These are phyloP conservation scores for Caenorhabditis sp. DNA, from an alignment of 2,888 invertebrate genomes.

Conservation along the genomic window DNA sequence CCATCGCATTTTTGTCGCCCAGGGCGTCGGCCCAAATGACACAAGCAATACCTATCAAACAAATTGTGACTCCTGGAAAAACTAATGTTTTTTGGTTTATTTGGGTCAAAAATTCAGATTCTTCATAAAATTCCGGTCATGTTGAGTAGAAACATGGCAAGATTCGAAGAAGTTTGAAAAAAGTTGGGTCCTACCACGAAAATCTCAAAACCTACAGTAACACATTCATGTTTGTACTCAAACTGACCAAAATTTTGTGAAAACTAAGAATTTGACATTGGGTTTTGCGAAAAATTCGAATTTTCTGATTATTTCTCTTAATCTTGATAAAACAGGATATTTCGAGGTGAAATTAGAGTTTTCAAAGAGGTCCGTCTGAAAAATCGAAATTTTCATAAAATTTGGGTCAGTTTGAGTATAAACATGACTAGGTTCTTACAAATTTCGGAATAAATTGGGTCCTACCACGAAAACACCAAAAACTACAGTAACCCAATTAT, in stretches of 20 bases:
- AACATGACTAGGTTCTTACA: not conserved
- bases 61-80: constrained; percentile 79
- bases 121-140: not conserved
- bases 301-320: too few relatives aligned
- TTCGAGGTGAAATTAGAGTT: too few relatives aligned
- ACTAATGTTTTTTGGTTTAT: too few relatives aligned
- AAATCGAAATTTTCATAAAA: not conserved
- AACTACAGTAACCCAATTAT: not conserved
- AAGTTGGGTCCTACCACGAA: too few relatives aligned
- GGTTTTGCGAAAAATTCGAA: not conserved
- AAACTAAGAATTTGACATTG: not conserved
- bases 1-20: constrained; percentile 65
- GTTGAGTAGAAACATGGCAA: not conserved
- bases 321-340: too few relatives aligned
- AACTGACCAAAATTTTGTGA: not conserved
- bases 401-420: not conserved
- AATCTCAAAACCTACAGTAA: not conserved
- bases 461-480: not conserved
- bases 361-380: too few relatives aligned
- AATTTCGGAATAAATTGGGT: not conserved
- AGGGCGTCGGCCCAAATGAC: constrained; percentile 85
- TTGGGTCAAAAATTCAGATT: too few relatives aligned
- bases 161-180: not conserved
- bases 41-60: constrained; percentile 83
- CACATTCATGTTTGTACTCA: not conserved